Evolutionary conservation across 30 jellyfish, hydroid and myxozoan genomes (phyloP).

Genomic region (Pelagia noctiluca): DNA sequence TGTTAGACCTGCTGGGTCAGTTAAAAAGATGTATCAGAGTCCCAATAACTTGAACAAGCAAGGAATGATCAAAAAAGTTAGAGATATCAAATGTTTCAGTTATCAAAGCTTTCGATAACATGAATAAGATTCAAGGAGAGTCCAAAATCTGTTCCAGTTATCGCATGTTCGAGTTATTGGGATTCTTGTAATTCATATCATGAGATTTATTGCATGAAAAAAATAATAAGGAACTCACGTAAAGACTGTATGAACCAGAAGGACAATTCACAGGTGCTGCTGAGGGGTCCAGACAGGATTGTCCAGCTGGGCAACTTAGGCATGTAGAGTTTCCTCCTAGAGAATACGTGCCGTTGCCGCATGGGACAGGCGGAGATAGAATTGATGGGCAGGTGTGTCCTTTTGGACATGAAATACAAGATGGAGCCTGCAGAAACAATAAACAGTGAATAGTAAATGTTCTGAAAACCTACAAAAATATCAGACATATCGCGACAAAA

Average conservation of each 20-base stretch:
- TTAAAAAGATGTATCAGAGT: too few species aligned
- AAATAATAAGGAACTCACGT: slow-evolving; percentile 48
- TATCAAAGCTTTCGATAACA: too few species aligned
- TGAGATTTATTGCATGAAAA: not conserved
- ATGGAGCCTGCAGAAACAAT: slow-evolving; percentile 52
- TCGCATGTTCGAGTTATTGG: too few species aligned
- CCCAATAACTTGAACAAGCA: too few species aligned
- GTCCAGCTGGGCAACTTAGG: slow-evolving; percentile 88
- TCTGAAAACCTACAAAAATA: too few species aligned
- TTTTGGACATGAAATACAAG: slow-evolving; percentile 86
- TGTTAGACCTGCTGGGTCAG: too few species aligned
- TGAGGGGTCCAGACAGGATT: slow-evolving; percentile 91
- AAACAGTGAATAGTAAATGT: too few species aligned
- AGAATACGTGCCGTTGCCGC: slow-evolving; percentile 84
- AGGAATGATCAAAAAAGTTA: too few species aligned
- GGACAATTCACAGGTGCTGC: slow-evolving; percentile 85
- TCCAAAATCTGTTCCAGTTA: too few species aligned
- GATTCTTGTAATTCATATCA: not conserved
- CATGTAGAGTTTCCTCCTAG: slow-evolving; percentile 90
- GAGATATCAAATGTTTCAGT: too few species aligned
- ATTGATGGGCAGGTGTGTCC: slow-evolving; percentile 80
- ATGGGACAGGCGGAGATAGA: slow-evolving; percentile 84
- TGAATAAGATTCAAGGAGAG: too few species aligned
- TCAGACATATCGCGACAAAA: too few species aligned
- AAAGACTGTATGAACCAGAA: slow-evolving; percentile 80